A percentile compares a stretch with the other conserved stretches of the same genome.
These are phyloP conservation scores for Halesus radiatus DNA, from an alignment of 1,140 invertebrate genomes.

Conservation along the genomic window DNA sequence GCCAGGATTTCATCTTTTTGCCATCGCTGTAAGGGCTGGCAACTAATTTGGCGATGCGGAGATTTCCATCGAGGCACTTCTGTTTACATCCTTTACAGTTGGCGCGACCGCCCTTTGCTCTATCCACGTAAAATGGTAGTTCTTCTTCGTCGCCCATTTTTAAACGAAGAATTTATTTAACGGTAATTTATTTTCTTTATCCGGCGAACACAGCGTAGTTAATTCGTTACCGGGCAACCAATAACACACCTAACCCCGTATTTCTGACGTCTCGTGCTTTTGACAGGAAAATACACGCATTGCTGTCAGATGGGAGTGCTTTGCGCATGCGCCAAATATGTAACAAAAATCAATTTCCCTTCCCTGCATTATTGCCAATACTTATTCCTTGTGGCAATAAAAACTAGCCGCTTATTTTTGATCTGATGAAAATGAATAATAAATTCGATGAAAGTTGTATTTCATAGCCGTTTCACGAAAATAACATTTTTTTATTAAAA, in stretches of 20 bases:
- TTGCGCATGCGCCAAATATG: not conserved
- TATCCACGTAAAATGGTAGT: constrained; percentile 79
- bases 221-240: not conserved
- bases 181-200: too few species aligned
- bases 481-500: too few species aligned
- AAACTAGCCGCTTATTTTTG: not conserved
- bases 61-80: constrained; percentile 79
- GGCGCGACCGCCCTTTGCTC: constrained; percentile 84
- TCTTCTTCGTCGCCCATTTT: constrained; percentile 59
- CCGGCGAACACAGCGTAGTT: too few species aligned
- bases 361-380: not conserved
- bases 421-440: too few species aligned
- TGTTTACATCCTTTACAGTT: constrained; percentile 91
- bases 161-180: not conserved
- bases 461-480: too few species aligned
- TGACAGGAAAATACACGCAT: constrained; percentile 26
- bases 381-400: constrained; percentile 12
- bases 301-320: constrained; percentile 13
- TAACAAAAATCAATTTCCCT: constrained; percentile 23
- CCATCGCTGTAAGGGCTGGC: constrained; percentile 86
- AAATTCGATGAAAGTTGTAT: too few species aligned
- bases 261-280: not conserved
- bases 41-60: constrained; percentile 82
- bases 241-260: not conserved
- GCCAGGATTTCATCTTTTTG: constrained; percentile 87